A percentile compares a stretch with the other conserved stretches of the same genome.
Conservation (phyloP, 2,888 invertebrate genomes). For the Notodonta dromedarius region DNA sequence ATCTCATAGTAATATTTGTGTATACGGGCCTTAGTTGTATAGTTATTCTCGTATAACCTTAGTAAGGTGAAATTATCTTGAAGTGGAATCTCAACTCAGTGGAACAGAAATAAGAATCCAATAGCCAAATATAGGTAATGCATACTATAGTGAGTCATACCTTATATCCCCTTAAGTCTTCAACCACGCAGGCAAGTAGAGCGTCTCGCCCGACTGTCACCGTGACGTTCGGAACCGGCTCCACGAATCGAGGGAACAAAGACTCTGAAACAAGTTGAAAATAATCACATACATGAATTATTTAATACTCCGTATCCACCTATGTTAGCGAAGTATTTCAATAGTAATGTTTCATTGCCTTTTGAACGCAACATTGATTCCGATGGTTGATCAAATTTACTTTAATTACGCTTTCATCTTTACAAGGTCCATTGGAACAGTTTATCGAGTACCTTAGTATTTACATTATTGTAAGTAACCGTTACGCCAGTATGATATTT, state of each 20-base stretch:
- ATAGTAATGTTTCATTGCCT: neutral
- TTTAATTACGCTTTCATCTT: neutral
- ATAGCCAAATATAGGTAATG: too few relatives aligned
- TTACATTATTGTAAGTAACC: neutral
- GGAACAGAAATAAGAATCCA: too few relatives aligned
- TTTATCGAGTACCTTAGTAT: too few relatives aligned
- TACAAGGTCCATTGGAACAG: neutral
- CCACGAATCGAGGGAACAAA: constrained; percentile 91
- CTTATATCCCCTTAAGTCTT: constrained; percentile 94
- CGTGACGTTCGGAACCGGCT: constrained; percentile 95
- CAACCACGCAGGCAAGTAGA: constrained; percentile 93
- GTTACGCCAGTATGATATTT: neutral
- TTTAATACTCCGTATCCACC: too few relatives aligned
- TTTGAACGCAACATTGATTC: neutral
- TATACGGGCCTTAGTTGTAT: too few relatives aligned
- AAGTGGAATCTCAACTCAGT: too few relatives aligned
- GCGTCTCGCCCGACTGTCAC: constrained; percentile 95
- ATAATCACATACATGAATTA: too few relatives aligned
- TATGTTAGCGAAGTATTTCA: too few relatives aligned
- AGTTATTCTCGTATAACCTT: too few relatives aligned
- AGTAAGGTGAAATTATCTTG: too few relatives aligned
- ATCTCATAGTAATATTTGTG: too few relatives aligned
- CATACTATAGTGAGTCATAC: constrained; percentile 67
- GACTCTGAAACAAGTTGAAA: constrained; percentile 63
- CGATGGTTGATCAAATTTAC: neutral